These are phyloP conservation scores for Hololepta plana DNA, from an alignment of 2,888 invertebrate species.

Conservation along the genomic window DNA sequence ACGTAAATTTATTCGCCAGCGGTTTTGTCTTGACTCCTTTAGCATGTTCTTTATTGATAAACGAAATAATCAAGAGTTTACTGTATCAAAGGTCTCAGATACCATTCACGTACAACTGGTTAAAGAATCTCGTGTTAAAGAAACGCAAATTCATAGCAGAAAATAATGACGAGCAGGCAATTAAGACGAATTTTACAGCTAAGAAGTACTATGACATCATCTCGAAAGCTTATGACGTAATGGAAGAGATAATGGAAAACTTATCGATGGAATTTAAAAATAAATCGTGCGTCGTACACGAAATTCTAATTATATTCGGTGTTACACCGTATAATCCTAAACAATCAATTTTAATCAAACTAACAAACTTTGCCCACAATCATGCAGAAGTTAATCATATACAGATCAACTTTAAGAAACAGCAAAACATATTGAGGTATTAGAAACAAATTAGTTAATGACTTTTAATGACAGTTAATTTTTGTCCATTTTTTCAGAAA, in stretches of 20 bases:
- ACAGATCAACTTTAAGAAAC: slow-evolving; percentile 14
- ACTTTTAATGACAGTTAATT: neutral
- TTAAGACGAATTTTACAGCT: slow-evolving; percentile 13
- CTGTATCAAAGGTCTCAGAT: slow-evolving; percentile 35
- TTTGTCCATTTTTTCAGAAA: slow-evolving; percentile 23
- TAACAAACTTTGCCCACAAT: slow-evolving; percentile 13
- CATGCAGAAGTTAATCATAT: slow-evolving; percentile 19
- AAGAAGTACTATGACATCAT: slow-evolving; percentile 17
- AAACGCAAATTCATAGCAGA: slow-evolving; percentile 12
- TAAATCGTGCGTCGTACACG: slow-evolving; percentile 12
- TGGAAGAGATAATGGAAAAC: slow-evolving; percentile 17
- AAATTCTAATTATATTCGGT: slow-evolving; percentile 19
- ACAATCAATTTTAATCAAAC: slow-evolving; percentile 17
- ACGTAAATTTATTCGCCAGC: slow-evolving; percentile 25
- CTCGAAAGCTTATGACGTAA: slow-evolving; percentile 17
- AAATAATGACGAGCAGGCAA: slow-evolving; percentile 3
- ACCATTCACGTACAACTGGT: slow-evolving; percentile 20
- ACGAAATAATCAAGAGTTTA: slow-evolving; percentile 36
- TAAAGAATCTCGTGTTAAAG: slow-evolving; percentile 17
- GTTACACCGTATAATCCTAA: slow-evolving; percentile 17
- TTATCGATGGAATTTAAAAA: slow-evolving; percentile 16
- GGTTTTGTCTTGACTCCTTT: slow-evolving; percentile 33
- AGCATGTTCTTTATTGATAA: slow-evolving; percentile 36
- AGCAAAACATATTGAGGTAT: slow-evolving; percentile 20
- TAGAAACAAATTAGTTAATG: neutral